Evolutionary conservation across 1,140 invertebrate genomes (phyloP), one percentile per base, ranked within the genome.

Genomic region (Proales similis): DNA sequence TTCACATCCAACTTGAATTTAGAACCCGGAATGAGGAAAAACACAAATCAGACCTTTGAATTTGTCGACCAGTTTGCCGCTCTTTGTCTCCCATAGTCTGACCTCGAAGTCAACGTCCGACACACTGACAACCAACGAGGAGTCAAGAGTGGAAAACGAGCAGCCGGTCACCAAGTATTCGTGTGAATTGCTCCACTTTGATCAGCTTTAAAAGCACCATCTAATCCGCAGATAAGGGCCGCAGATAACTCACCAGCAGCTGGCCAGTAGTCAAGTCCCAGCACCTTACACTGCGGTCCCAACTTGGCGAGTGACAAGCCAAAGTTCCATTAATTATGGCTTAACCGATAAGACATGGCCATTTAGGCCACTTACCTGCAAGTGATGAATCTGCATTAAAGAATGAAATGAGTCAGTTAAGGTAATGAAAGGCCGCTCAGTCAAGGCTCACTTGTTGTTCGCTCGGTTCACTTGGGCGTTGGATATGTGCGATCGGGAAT

Each of bases 31-130:
- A 0, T 42, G 4, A 36, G 20, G 27, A 30, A 20, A 11, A 49
- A 53, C 20, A n/a, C 4, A 7, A n/a, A 11, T 60, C 17, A 14
- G 12, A 51, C 53, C 22, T 49, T 14, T 11, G 11, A 6, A 12
- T 48, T 33, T 63, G 72, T 71, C 36, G 9, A 75, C 61, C 5
- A 70, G 22, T 36, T 70, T 60, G 24, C 72, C 72, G 24, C 66
- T 66, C 11, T 65, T 60, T 6, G 66, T 33, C 64, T 76, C 73
- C 69, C 71, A 73, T 1, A 76, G 61, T 64, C 66, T 70, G 3
- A 76, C 42, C 43, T 63, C 63, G 32, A 69, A 66, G 47, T 72
- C 70, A n/a, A 74, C 48, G 63, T 76, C 74, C 7, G 72, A 71
- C 0, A 68, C 68, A 5, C 69, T 68, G 3, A 70, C 67, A 9